phyloP scores from a whole-genome alignment of 2,797 vertebrate species.

The Clarias pachynema region DNA sequence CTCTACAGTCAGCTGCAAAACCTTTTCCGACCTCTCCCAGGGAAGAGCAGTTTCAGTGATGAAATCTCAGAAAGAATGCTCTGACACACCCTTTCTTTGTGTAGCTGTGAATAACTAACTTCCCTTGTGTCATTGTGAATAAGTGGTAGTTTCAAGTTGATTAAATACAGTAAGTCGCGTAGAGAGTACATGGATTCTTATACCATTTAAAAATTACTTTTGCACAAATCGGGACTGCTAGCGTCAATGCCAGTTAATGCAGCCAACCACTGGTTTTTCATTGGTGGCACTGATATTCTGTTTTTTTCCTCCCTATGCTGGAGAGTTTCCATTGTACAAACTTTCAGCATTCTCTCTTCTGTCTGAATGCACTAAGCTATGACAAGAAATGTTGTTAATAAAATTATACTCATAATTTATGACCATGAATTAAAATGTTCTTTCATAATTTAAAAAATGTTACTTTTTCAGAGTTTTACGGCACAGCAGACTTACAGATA shows the following conservation, averaged over 20 bases:
- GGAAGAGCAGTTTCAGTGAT: constrained; percentile 13
- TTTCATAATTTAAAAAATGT: neutral
- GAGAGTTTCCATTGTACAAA: constrained; percentile 18
- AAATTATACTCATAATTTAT: neutral
- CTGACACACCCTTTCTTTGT: constrained; percentile 9
- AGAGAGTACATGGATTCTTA: neutral
- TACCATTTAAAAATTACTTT: neutral
- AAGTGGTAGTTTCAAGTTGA: neutral
- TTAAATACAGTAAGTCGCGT: neutral
- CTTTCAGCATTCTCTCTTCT: constrained; percentile 15
- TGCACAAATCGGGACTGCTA: neutral
- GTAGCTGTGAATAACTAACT: neutral
- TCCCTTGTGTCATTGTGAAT: constrained; percentile 10
- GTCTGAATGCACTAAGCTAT: neutral
- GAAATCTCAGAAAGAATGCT: constrained; percentile 28
- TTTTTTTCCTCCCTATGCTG: neutral
- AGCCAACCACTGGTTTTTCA: neutral
- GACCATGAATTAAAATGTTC: neutral
- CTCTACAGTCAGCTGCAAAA: constrained; percentile 8
- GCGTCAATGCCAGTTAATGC: neutral
- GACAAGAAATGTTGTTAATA: neutral
- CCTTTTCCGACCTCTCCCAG: constrained; percentile 18
- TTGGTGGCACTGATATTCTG: constrained; percentile 32
- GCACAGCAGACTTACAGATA: neutral
- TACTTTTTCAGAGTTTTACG: neutral